These are phyloP conservation scores for Agonopterix arenella DNA, from an alignment of 2,888 invertebrate species.

Conservation along the genomic window DNA sequence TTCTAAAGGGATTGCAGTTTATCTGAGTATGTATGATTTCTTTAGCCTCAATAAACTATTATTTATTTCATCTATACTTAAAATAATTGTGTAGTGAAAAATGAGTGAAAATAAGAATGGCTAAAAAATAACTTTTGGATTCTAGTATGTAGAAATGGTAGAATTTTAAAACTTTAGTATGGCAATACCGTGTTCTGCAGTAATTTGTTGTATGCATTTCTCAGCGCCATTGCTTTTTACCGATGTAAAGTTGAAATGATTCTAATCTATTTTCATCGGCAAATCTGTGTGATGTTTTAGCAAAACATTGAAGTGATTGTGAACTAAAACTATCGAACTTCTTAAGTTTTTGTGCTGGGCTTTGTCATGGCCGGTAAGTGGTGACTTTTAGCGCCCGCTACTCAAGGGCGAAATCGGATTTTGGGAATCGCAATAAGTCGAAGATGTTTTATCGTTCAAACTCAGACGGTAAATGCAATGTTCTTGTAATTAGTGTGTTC, in stretches of 20 bases:
- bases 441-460: conserved; percentile 78
- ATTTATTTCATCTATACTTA: too few species aligned
- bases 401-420: conserved; percentile 77
- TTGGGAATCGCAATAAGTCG: conserved; percentile 73
- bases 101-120: too few species aligned
- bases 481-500: conserved; percentile 73
- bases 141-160: conserved; percentile 22
- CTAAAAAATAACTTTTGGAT: too few species aligned
- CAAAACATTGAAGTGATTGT: conserved; percentile 71
- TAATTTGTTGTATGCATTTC: conserved; percentile 65
- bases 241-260: conserved; percentile 76
- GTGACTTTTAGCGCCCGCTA: conserved; percentile 76
- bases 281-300: conserved; percentile 76
- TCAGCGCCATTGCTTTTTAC: conserved; percentile 77
- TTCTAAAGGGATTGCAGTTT: too few species aligned
- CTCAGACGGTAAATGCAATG: conserved; percentile 77
- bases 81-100: too few species aligned
- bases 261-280: conserved; percentile 78
- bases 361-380: conserved; percentile 91
- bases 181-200: conserved; percentile 65
- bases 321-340: conserved; percentile 71
- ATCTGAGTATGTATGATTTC: too few species aligned
- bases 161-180: conserved; percentile 24
- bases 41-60: background rate
- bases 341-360: conserved; percentile 75